phyloP scores from a whole-genome alignment of 2,113 vertebrate species.

The Romanogobio albipinnatus region DNA sequence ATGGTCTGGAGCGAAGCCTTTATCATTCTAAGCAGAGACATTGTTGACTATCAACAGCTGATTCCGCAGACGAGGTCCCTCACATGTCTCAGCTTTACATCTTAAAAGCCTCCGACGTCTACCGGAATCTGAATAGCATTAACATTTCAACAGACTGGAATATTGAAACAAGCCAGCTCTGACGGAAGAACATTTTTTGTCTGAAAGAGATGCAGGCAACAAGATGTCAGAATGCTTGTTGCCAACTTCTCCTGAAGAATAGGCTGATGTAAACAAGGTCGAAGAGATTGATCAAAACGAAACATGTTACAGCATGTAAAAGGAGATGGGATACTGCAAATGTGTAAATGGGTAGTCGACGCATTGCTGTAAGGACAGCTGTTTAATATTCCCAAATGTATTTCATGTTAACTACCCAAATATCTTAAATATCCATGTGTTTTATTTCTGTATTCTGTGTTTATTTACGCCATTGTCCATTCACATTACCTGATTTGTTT shows the following conservation, averaged over 20 bases:
- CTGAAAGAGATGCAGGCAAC: not conserved
- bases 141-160: slow-evolving; percentile 44
- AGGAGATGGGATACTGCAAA: not conserved
- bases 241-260: slow-evolving; percentile 6
- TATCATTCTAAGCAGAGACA: slow-evolving; percentile 42
- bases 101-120: slow-evolving; percentile 39
- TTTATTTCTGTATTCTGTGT: not conserved
- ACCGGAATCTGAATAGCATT: slow-evolving; percentile 43
- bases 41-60: slow-evolving; percentile 44
- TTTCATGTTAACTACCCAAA: not conserved
- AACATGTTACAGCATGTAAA: not conserved
- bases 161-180: slow-evolving; percentile 31
- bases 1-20: slow-evolving; percentile 37
- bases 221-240: slow-evolving; percentile 29
- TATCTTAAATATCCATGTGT: not conserved
- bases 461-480: not conserved
- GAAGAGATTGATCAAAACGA: not conserved
- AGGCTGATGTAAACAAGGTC: slow-evolving; percentile 25
- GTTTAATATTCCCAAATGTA: not conserved
- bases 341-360: not conserved
- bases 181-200: slow-evolving; percentile 16
- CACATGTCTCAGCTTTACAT: slow-evolving; percentile 34
- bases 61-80: slow-evolving; percentile 37
- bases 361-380: not conserved
- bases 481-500: slow-evolving; percentile 20